Conservation (phyloP, 2,888 invertebrate genomes). For the Tubulanus polymorphus region DNA sequence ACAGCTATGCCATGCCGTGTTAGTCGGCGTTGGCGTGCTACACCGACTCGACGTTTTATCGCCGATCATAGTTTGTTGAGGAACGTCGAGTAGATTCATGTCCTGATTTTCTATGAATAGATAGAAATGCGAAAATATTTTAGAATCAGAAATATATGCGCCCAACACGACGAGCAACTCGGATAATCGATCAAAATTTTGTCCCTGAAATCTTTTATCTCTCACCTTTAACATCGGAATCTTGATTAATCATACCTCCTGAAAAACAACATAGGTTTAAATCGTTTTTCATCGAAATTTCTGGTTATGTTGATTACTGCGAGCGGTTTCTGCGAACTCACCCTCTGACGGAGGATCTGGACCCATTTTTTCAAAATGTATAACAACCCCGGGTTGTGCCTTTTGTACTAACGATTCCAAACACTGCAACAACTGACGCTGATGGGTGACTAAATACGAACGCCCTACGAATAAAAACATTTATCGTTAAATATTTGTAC, state of each 20-base stretch:
- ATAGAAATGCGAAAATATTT: conserved; percentile 8
- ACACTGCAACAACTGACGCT: conserved; percentile 91
- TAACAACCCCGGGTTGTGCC: conserved; percentile 95
- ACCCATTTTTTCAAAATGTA: conserved; percentile 94
- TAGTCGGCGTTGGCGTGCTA: conserved; percentile 17
- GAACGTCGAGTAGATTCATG: conserved; percentile 26
- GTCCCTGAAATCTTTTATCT: too few relatives aligned
- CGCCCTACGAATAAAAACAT: conserved; percentile 62
- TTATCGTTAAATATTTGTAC: too few relatives aligned
- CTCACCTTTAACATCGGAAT: too few relatives aligned
- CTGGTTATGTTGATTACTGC: too few relatives aligned
- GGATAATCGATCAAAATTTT: too few relatives aligned
- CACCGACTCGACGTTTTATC: conserved; percentile 26
- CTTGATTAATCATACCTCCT: too few relatives aligned
- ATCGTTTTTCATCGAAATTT: too few relatives aligned
- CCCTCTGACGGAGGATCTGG: conserved; percentile 69
- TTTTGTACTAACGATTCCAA: conserved; percentile 96
- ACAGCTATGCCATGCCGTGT: conserved; percentile 73
- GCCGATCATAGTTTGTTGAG: conserved; percentile 17
- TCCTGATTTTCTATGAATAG: conserved; percentile 33
- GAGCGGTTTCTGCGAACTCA: too few relatives aligned
- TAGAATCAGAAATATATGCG: too few relatives aligned
- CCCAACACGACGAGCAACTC: too few relatives aligned
- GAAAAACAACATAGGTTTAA: too few relatives aligned
- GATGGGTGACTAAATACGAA: conserved; percentile 91